Evolutionary conservation across 2,888 invertebrate species (phyloP).

Genomic region (Aricia artaxerxes): DNA sequence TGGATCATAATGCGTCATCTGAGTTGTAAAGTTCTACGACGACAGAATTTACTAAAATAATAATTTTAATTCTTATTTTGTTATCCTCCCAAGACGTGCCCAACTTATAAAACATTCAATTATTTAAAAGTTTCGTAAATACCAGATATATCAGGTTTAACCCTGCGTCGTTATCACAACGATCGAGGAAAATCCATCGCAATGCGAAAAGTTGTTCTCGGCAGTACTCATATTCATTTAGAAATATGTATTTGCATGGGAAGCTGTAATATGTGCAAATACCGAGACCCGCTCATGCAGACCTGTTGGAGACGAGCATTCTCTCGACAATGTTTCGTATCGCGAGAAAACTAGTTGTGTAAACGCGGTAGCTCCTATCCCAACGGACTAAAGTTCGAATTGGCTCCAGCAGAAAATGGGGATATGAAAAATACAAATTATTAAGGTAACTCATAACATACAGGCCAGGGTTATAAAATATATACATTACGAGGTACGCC

Average conservation of each 20-base stretch:
- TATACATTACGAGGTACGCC: conserved; percentile 67
- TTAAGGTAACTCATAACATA: conserved; percentile 72
- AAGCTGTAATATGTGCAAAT: conserved; percentile 66
- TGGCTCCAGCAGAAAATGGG: conserved; percentile 44
- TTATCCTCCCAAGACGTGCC: neutral
- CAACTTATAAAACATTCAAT: neutral
- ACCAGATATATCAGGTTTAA: neutral
- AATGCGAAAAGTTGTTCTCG: conserved; percentile 21
- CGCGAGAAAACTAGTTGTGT: conserved; percentile 43
- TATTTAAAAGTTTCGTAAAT: neutral
- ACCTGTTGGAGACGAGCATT: conserved; percentile 46
- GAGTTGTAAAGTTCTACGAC: too few relatives aligned
- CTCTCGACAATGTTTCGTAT: conserved; percentile 38
- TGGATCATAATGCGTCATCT: too few relatives aligned
- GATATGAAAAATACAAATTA: conserved; percentile 52
- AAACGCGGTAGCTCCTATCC: neutral
- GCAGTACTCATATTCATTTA: conserved; percentile 15
- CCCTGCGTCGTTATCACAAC: neutral
- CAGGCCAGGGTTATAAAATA: conserved; percentile 71
- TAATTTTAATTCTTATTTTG: too few relatives aligned
- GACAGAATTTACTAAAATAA: too few relatives aligned
- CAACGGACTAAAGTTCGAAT: conserved; percentile 1
- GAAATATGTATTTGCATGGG: conserved; percentile 51
- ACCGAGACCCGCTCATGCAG: conserved; percentile 61
- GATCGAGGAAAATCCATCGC: conserved; percentile 23